phyloP scores from a whole-genome alignment of 2,113 vertebrate genomes.

The Coregonus clupeaformis region DNA sequence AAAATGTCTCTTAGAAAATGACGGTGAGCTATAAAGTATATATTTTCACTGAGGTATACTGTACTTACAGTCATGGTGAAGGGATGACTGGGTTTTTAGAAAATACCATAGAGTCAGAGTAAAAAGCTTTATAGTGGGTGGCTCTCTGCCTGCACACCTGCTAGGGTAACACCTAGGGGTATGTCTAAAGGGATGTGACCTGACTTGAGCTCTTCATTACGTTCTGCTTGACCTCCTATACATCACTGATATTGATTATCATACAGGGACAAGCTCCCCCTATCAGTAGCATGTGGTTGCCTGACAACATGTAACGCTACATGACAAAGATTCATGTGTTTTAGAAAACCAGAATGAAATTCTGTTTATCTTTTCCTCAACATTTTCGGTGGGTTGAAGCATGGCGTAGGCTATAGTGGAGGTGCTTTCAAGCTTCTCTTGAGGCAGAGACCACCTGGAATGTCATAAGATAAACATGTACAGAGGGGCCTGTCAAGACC shows the following conservation, averaged over 20 bases:
- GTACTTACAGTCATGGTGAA: constrained; percentile 12
- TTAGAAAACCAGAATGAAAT: constrained; percentile 28
- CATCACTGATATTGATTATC: constrained; percentile 46
- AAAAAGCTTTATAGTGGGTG: constrained; percentile 25
- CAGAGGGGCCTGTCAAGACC: not conserved
- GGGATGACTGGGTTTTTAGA: constrained; percentile 35
- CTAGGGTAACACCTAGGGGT: constrained; percentile 47
- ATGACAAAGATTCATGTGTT: constrained; percentile 38
- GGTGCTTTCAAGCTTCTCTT: not conserved
- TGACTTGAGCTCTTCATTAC: constrained; percentile 49
- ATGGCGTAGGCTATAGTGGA: not conserved
- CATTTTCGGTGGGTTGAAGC: constrained; percentile 5
- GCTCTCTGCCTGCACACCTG: constrained; percentile 47
- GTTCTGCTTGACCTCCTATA: constrained; percentile 28
- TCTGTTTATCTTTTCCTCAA: constrained; percentile 20
- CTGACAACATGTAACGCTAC: constrained; percentile 18
- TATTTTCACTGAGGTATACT: constrained; percentile 32
- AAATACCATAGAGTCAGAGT: constrained; percentile 15
- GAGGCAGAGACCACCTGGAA: constrained; percentile 21
- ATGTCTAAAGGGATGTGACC: constrained; percentile 43
- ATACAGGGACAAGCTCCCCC: constrained; percentile 20
- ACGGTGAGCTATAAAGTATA: constrained; percentile 54
- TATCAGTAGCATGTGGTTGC: constrained; percentile 20
- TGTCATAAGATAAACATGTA: constrained; percentile 25
- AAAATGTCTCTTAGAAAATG: constrained; percentile 54